Percentiles rank a stretch among this genome's conserved stretches.
Conservation (phyloP, 2,888 invertebrate genomes). For the Nemapogon koenigi region DNA sequence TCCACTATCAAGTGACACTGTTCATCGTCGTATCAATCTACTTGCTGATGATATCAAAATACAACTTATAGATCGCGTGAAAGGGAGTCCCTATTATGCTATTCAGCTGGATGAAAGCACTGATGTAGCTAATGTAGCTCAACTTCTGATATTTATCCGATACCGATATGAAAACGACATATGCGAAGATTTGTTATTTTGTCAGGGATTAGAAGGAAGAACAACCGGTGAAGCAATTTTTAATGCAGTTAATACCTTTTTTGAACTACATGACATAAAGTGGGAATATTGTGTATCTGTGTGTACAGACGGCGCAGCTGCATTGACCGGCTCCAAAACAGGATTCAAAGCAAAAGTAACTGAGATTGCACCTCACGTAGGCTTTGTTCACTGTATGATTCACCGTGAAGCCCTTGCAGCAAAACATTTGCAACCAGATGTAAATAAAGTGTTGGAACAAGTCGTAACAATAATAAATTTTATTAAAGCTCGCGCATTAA, state of each 20-base stretch:
- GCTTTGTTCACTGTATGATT: no score
- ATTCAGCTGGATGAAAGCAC: no score
- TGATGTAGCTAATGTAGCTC: background rate
- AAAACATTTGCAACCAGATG: constrained; percentile 11
- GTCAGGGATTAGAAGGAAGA: background rate
- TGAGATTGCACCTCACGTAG: constrained; percentile 3
- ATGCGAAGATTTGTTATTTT: background rate
- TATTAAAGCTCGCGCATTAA: no score
- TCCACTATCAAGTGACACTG: no score
- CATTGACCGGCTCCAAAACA: constrained; percentile 1
- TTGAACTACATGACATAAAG: no score
- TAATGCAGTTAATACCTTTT: background rate
- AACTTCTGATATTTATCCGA: background rate
- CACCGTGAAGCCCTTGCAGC: constrained; percentile 1
- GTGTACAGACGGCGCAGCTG: constrained; percentile 5
- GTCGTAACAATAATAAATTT: background rate
- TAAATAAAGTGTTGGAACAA: constrained; percentile 16
- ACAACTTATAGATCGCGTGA: background rate
- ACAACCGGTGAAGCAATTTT: constrained; percentile 6
- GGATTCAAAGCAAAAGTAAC: constrained; percentile 5
- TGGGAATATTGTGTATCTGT: constrained; percentile 6
- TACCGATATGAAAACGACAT: background rate
- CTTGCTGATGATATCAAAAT: background rate
- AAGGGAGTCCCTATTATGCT: background rate
- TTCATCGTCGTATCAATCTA: background rate